phyloP scores from a whole-genome alignment of 2,113 vertebrate species.

The Grantiella picta region DNA sequence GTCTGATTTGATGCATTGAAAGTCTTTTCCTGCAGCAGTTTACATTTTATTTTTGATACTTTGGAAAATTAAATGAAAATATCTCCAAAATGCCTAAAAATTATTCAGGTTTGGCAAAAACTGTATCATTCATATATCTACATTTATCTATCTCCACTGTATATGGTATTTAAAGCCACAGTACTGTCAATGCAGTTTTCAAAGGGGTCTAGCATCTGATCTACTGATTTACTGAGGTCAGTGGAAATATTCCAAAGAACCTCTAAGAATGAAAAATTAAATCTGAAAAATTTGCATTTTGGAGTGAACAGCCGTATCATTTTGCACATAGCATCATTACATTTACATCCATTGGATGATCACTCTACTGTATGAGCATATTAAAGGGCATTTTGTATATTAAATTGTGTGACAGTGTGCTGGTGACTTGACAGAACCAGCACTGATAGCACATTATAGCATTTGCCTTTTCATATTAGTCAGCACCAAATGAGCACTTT shows the following conservation, averaged over 20 bases:
- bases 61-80: neutral
- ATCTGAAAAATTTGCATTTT: neutral
- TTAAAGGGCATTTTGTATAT: neutral
- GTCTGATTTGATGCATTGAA: neutral
- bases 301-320: neutral
- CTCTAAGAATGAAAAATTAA: neutral
- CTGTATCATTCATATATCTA: neutral
- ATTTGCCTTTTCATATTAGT: neutral
- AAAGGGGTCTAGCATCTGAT: neutral
- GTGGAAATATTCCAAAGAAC: neutral
- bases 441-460: neutral
- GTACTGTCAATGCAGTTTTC: neutral
- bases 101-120: neutral
- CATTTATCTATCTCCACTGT: neutral
- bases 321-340: neutral
- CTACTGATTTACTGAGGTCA: neutral
- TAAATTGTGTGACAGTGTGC: neutral
- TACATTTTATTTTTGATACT: neutral
- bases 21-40: neutral
- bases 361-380: neutral
- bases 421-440: neutral
- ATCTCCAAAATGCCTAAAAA: neutral
- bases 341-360: neutral
- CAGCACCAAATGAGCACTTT: neutral
- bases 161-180: neutral